Base-by-base conservation (phyloP, 2,888 invertebrate species). In the Tinea semifulvella region DNA sequence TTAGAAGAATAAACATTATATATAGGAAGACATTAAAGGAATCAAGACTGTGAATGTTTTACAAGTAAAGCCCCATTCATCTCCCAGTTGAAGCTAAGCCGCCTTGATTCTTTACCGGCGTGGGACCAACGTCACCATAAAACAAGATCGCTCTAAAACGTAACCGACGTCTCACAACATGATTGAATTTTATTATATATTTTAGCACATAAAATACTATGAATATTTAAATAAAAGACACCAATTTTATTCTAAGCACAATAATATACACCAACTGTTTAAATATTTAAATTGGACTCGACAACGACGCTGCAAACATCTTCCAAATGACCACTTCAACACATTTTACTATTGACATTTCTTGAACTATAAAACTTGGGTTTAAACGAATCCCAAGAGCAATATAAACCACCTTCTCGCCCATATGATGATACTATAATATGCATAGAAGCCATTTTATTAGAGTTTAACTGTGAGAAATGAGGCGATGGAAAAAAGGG, bases 391-490 rank as follows among this genome's bases (percentile, higher is more conserved):
- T 60, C 76, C 72, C 72, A 56, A 51, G 67, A 56, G 68, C 53
- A 58, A 56, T 57, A 70, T 76, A 74, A 74, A 75, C 60, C 66
- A 68, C 67, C 64, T 59, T 60, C 56, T 57, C 54, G 57, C 52
- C 68, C 67, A 62, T 65, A 76, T 79, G 70, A 77, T 76, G 73
- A 68, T 71, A 71, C 75, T 80, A 58, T 71, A 74, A 73, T 75
- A 80, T 80, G 79, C 74, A 80, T 76, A 65, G 76, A 70, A 58
- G 65, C 66, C 67, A 69, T 67, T 76, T 77, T 77, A 75, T 76
- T 72, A 69, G 68, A 66, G 69, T 61, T 63, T 66, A 61, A 61
- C 61, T 56, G 52, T 65, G 57, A 63, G 68, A 59, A 63, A 58
- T 62, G 63, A 26, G 40, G 40, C 25, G 16, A 27, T 17, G 28